Conservation (phyloP, 2,888 invertebrate genomes). For the Nephrocerus scutellatus region DNA sequence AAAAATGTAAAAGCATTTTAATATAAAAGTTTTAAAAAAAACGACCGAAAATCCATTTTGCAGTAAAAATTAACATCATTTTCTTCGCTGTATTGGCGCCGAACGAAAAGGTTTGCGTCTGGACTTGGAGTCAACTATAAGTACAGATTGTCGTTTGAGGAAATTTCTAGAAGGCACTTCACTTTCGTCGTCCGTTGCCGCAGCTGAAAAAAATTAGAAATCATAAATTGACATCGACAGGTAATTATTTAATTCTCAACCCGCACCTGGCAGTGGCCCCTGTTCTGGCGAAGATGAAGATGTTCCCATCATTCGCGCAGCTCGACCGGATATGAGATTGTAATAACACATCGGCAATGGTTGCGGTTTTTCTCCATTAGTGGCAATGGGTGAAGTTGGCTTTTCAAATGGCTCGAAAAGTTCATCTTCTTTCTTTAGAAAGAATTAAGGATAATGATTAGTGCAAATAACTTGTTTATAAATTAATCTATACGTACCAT, state of each 20-base stretch:
- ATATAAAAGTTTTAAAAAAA: too few relatives aligned
- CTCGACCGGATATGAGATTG: constrained; percentile 43
- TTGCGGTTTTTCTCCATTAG: constrained; percentile 41
- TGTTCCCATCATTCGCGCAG: constrained; percentile 41
- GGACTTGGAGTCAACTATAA: constrained; percentile 76
- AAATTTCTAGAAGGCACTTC: constrained; percentile 74
- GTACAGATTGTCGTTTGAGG: constrained; percentile 73
- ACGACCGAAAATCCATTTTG: too few relatives aligned
- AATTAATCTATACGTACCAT: too few relatives aligned
- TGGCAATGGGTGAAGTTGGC: constrained; percentile 32
- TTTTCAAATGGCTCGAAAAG: constrained; percentile 30
- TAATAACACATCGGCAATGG: constrained; percentile 46
- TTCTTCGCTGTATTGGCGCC: constrained; percentile 31
- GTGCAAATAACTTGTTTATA: too few relatives aligned
- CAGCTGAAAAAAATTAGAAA: constrained; percentile 30
- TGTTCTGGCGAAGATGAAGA: constrained; percentile 46
- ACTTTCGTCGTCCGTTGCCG: constrained; percentile 70
- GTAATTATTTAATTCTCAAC: background rate
- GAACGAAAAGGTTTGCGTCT: constrained; percentile 64
- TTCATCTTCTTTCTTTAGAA: constrained; percentile 36
- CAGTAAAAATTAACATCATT: too few relatives aligned
- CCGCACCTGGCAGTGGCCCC: constrained; percentile 39
- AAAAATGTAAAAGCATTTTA: too few relatives aligned
- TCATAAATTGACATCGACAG: background rate
- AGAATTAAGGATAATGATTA: background rate